phyloP scores from a whole-genome alignment of 1,140 invertebrate genomes.

The Limonius californicus region DNA sequence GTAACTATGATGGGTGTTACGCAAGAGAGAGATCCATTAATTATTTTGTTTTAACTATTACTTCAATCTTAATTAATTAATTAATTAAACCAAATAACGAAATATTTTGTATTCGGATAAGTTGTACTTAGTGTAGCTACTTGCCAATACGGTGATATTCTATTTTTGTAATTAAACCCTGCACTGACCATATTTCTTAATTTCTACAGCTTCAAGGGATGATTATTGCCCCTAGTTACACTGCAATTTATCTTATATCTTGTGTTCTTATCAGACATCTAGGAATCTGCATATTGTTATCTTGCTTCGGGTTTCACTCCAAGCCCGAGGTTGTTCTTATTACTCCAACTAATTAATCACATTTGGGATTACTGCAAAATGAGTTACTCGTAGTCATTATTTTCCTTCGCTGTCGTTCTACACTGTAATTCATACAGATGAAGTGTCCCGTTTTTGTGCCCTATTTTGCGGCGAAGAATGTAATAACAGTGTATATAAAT shows the following conservation, averaged over 20 bases:
- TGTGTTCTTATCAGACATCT: too few species aligned
- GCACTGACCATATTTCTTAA: too few species aligned
- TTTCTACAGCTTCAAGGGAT: too few species aligned
- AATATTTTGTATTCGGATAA: too few species aligned
- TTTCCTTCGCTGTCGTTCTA: background rate
- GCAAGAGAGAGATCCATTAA: background rate
- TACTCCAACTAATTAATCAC: background rate
- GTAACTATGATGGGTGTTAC: background rate
- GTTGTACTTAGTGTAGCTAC: too few species aligned
- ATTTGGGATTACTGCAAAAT: background rate
- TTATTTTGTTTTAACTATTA: too few species aligned
- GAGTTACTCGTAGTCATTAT: background rate
- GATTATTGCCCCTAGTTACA: too few species aligned
- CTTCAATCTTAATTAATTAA: too few species aligned
- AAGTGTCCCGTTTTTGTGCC: background rate
- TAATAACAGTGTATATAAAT: conserved; percentile 7
- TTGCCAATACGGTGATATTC: too few species aligned
- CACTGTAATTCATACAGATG: background rate
- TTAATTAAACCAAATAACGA: too few species aligned
- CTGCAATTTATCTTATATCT: too few species aligned
- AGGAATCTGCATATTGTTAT: background rate
- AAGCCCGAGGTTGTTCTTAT: background rate
- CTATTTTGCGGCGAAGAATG: conserved; percentile 2
- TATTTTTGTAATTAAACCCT: too few species aligned
- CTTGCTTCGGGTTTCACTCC: background rate